These are phyloP conservation scores for Alcedo quadribrachys DNA, from an alignment of 2,797 vertebrate genomes.

Conservation along the genomic window DNA sequence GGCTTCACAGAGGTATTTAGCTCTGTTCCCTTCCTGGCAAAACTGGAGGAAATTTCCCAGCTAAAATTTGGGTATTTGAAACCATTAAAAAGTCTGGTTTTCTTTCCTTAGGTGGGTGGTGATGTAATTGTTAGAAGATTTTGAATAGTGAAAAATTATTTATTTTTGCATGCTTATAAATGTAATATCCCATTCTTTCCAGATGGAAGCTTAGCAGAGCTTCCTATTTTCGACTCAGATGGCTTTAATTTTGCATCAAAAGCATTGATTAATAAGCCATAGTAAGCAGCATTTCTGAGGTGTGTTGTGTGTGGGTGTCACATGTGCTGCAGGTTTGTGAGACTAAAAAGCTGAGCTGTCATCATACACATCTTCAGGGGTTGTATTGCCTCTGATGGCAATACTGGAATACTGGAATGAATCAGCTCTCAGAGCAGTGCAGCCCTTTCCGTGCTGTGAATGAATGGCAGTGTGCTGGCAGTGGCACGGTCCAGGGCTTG, in stretches of 20 bases:
- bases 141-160: background rate
- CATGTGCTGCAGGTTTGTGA: background rate
- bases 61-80: background rate
- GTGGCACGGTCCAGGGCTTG: background rate
- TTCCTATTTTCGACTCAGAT: background rate
- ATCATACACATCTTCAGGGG: background rate
- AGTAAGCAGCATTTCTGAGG: background rate
- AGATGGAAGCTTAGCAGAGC: background rate
- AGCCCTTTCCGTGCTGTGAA: accelerated
- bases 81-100: background rate
- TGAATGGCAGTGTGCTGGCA: background rate
- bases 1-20: background rate
- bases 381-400: background rate
- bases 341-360: background rate
- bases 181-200: background rate
- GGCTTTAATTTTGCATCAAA: background rate
- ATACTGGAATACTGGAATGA: no score
- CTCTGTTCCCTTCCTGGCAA: background rate
- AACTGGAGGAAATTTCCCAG: background rate
- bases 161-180: background rate
- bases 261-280: accelerated
- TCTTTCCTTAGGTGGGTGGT: background rate
- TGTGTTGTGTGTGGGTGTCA: background rate
- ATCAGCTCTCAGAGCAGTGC: background rate
- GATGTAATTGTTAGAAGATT: background rate